Evolutionary conservation across 2,797 vertebrate species (phyloP), one percentile per base, ranked within the genome.

Genomic region (Lophius americanus): DNA sequence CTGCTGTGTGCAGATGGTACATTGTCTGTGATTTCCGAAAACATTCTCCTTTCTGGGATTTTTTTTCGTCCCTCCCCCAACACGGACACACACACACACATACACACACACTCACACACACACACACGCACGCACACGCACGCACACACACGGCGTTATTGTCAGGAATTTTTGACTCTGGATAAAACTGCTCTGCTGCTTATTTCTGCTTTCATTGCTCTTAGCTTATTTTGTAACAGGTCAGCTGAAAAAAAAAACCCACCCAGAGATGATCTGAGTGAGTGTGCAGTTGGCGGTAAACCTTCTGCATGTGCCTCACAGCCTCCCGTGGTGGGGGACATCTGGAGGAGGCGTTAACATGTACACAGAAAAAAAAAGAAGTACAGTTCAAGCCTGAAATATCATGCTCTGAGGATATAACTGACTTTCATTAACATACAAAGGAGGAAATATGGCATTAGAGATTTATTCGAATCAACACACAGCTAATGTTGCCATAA

Each of bases 1-100:
- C 91, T 49, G 82, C 84, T 59, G 89, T 49, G 91, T 92, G 89
- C 93, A 94, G 92, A 94, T 94, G 92, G 92, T 87, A 90, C 89
- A 86, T 87, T 92, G 89, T 93, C 91, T 92, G 85, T 78, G 75
- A 76, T 85, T 89, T 89, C 83, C 76, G 57, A 87, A 93, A 90
- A 92, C 84, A 90, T 80, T 88, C 79, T 77, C 74, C 74, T 76
- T 65, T 76, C 70, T 1, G 71, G 83, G 65, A 83, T 83, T 61
- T 75, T 88, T 79, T 79, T 61, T 55, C 49, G 37, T 54, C 55
- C 37, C 44, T 65, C 42, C 67, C 61, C 9, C 58, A 70, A 70
- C 56, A 65, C 62, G 54, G 51, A 36, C 70, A 50, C 47, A 48
- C 32, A 11, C 10, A 36, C 50, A 51, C 8, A 35, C 33, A 6